phyloP scores from a whole-genome alignment of 2,797 vertebrate species.

The Chaetodon trifasciatus region DNA sequence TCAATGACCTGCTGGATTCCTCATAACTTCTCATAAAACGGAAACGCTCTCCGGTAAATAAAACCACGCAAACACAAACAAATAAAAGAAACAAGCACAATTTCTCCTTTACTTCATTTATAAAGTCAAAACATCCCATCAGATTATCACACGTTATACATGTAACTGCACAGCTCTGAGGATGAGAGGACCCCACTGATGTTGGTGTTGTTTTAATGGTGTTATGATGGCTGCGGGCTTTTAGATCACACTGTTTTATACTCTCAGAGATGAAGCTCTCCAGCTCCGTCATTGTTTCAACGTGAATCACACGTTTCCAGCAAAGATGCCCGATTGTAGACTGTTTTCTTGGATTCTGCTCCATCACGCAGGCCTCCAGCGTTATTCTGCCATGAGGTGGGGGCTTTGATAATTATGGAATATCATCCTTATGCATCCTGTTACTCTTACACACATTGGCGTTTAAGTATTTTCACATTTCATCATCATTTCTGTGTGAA shows the following conservation, averaged over 20 bases:
- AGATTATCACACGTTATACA: background rate
- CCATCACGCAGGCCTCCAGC: background rate
- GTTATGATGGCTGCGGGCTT: background rate
- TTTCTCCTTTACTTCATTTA: background rate
- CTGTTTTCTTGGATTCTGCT: background rate
- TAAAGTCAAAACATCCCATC: background rate
- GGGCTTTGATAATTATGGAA: fast-evolving
- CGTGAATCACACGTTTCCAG: background rate
- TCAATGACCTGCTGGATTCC: background rate
- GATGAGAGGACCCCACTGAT: background rate
- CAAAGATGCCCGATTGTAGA: background rate
- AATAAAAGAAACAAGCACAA: background rate
- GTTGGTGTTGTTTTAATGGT: background rate
- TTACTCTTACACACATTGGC: background rate
- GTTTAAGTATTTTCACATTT: fast-evolving
- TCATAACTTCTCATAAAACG: background rate
- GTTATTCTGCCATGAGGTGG: background rate
- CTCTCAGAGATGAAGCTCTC: background rate
- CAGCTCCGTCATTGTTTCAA: background rate
- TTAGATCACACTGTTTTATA: fast-evolving
- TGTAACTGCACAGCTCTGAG: background rate
- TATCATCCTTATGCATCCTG: fast-evolving
- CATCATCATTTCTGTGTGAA: background rate
- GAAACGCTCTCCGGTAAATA: background rate
- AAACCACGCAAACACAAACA: background rate